Base-by-base conservation (phyloP, 2,113 vertebrate genomes). In the Cacatua alba region DNA sequence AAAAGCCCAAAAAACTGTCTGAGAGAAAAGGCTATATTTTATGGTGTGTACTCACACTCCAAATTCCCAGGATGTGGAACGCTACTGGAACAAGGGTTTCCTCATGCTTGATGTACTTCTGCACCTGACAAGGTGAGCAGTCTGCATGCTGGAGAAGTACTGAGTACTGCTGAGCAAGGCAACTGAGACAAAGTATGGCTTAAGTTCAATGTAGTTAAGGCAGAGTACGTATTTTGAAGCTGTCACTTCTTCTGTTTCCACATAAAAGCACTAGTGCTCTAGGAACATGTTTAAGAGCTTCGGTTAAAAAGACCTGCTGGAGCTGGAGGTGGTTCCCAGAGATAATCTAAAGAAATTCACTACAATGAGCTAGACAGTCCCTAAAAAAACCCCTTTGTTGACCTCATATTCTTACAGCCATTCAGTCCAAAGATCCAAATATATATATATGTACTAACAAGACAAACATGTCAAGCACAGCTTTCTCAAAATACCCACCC, bases 91-190 rank as follows among this genome's bases (percentile, higher is more conserved):
- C 12, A 44, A 79, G 52, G 2, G 1, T 70, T 85, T 75, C 65
- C 52, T 65, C 39, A 19, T 1, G 7, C 55, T 77, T 70, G 21
- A 48, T 41, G 10, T 53, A 25, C 60, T 78, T 10, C 44, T 64
- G 57, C 29, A 41, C 49, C 57, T 69, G 48, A 33, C 8, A 46
- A 70, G 39, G 31, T 53, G 62, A 90, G 53, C 39, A 84, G n/a
- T 81, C 33, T 24, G 13, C 55, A 24, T 7, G 24, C 69, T 44
- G 52, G 49, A 63, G 62, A 68, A 68, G n/a, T 48, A 43, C 29
- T 6, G 48, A 75, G 55, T 15, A 52, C 72, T 83, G 39, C 69
- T 78, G 39, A 84, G 24, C 75, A 95, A 95, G 94, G 93, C 94
- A 94, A 29, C 48, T 0, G 1, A 72, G 78, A 85, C 55, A 49